These are phyloP conservation scores for Eupithecia pulchellata DNA, from an alignment of 2,888 invertebrate species.

Conservation along the genomic window DNA sequence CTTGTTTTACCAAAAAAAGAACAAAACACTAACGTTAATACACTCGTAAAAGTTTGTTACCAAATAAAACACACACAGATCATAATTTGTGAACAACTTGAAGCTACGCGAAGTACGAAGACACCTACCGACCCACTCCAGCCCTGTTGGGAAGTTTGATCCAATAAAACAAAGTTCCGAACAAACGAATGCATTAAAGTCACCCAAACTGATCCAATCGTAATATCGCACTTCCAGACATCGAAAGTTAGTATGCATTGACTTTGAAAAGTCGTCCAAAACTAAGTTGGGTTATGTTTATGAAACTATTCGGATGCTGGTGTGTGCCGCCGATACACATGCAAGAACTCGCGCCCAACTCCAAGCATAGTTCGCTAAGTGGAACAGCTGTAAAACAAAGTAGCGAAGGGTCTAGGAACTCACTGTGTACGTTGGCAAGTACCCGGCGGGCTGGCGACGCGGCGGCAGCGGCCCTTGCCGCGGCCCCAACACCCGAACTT, in stretches of 20 bases:
- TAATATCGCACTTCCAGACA: conserved; percentile 84
- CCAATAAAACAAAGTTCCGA: conserved; percentile 81
- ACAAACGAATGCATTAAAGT: conserved; percentile 85
- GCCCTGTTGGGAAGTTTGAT: conserved; percentile 76
- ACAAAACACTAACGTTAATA: neutral
- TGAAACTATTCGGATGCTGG: conserved; percentile 85
- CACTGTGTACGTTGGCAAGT: conserved; percentile 79
- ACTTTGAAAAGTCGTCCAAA: conserved; percentile 86
- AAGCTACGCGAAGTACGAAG: conserved; percentile 55
- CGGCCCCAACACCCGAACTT: conserved; percentile 60
- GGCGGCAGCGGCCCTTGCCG: conserved; percentile 45
- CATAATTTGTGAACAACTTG: conserved; percentile 42
- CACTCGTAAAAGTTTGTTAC: conserved; percentile 24
- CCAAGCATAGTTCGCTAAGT: conserved; percentile 85
- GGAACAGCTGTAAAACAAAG: conserved; percentile 86
- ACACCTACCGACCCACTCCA: conserved; percentile 62
- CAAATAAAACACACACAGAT: conserved; percentile 32
- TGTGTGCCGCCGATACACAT: conserved; percentile 84
- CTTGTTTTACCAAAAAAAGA: neutral
- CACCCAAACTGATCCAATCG: conserved; percentile 83
- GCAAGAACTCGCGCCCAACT: conserved; percentile 85
- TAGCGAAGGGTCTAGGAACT: conserved; percentile 85
- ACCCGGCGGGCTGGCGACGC: conserved; percentile 55
- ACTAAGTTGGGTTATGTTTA: conserved; percentile 86
- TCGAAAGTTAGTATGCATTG: conserved; percentile 86